Percentiles rank a stretch among this genome's conserved stretches.
Conservation (phyloP, 2,888 invertebrate genomes). For the Spodoptera picta region DNA sequence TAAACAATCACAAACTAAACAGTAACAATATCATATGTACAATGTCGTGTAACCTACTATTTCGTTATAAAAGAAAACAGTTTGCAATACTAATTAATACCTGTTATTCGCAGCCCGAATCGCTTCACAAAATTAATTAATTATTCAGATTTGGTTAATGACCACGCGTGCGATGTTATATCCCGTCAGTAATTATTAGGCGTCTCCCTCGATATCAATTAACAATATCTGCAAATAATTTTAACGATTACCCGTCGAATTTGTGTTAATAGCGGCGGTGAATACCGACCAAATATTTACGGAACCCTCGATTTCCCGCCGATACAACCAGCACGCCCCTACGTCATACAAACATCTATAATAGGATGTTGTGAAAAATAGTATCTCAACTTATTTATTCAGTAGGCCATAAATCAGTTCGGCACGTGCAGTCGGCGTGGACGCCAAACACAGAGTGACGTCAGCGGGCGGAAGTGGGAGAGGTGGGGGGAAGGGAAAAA, state of each 20-base stretch:
- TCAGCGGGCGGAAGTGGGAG: slow-evolving; percentile 29
- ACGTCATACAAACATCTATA: slow-evolving; percentile 55
- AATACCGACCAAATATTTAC: slow-evolving; percentile 69
- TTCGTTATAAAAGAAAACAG: slow-evolving; percentile 47
- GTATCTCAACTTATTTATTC: slow-evolving; percentile 80
- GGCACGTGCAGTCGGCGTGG: slow-evolving; percentile 78
- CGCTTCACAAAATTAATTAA: slow-evolving; percentile 70
- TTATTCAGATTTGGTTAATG: slow-evolving; percentile 74
- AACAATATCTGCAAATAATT: slow-evolving; percentile 75
- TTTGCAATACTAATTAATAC: slow-evolving; percentile 53
- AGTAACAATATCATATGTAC: neutral
- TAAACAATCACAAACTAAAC: neutral
- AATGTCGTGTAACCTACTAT: slow-evolving; percentile 21
- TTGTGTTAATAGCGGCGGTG: slow-evolving; percentile 58
- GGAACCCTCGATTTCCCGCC: slow-evolving; percentile 50
- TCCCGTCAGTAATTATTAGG: slow-evolving; percentile 68
- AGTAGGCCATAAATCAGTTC: slow-evolving; percentile 82
- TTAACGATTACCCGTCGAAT: slow-evolving; percentile 70
- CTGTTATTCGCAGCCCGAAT: slow-evolving; percentile 47
- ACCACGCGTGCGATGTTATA: slow-evolving; percentile 57
- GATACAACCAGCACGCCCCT: slow-evolving; percentile 53
- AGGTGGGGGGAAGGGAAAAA: slow-evolving; percentile 54
- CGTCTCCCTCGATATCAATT: slow-evolving; percentile 74
- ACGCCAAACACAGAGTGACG: slow-evolving; percentile 62
- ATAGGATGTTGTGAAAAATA: slow-evolving; percentile 63